Base-by-base conservation (phyloP, 2,888 invertebrate genomes). In the Chydorus sphaericus region DNA sequence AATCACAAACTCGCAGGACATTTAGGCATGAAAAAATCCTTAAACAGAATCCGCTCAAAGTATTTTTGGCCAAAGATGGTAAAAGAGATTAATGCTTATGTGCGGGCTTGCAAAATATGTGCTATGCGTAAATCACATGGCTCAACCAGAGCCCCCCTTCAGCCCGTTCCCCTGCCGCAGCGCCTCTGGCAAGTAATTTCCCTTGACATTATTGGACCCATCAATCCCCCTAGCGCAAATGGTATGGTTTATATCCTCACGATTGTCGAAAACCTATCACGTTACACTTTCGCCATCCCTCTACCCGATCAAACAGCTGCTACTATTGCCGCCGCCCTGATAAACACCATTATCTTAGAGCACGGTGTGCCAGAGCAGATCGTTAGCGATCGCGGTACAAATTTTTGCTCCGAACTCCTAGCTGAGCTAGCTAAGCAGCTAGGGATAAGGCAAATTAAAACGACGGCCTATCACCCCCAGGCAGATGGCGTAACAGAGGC, bases 301-400 rank as follows among this genome's bases (percentile, higher is more conserved):
- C 44, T 44, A 11, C 44, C 44, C 2, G 20, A 44, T n/a, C 44
- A 44, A 20, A 44, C 44, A 2, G 44, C 44, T 4, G 4, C 26
- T n/a, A 6, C 44, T 11, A 44, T 26, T 8, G 10, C 14, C 3
- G 31, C 16, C 16, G 54, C 39, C 1, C 39, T 54, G 7, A 30
- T 54, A 4, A 39, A 54, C 14, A n/a, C 10, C 11, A 16, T 39
- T 6, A 30, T 54, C 11, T 36, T n/a, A 6, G 26, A 33, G 14
- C 54, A 39, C 26, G 54, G 54, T 3, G n/a, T 37, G 8, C 54
- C 54, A 11, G n/a, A 20, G 8, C n/a, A 18, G 14, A 54, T 38
- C 3, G 7, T 54, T n/a, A 39, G 38, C 4, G 54, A 54, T 23
- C 23, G 54, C 8, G 54, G 33, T 11, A 28, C 54, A 14, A 54